Conservation (phyloP, 2,113 vertebrate species). For the Mobula hypostoma region DNA sequence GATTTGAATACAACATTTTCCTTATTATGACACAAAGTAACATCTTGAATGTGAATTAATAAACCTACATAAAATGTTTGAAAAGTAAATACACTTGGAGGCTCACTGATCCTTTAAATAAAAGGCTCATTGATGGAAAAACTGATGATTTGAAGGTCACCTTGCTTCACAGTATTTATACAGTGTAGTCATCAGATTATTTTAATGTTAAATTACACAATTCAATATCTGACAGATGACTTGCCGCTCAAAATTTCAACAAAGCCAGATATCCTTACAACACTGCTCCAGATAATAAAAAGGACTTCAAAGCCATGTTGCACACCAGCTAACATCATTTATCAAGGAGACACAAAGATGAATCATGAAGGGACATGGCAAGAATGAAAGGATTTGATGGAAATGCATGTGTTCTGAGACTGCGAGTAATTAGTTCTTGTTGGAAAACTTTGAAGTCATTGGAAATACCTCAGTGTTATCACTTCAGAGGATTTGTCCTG, state of each 20-base stretch:
- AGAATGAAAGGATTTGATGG: conserved; percentile 32
- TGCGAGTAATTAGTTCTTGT: conserved; percentile 12
- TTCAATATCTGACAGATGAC: conserved; percentile 13
- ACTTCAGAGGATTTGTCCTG: too few relatives aligned
- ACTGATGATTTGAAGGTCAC: not conserved
- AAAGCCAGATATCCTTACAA: not conserved
- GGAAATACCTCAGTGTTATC: not conserved
- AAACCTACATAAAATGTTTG: not conserved
- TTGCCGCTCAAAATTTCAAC: not conserved
- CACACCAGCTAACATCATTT: conserved; percentile 29
- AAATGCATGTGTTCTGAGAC: not conserved
- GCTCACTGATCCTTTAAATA: not conserved
- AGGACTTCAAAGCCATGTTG: conserved; percentile 8
- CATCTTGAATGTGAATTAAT: not conserved
- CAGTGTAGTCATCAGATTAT: not conserved
- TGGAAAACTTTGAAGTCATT: conserved; percentile 23
- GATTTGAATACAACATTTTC: not conserved
- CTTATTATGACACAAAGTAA: not conserved
- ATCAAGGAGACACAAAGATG: conserved; percentile 23
- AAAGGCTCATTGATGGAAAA: not conserved
- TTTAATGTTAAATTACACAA: conserved; percentile 23
- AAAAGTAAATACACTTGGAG: not conserved
- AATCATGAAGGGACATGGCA: not conserved
- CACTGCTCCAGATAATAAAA: conserved; percentile 10
- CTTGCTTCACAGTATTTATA: conserved; percentile 12